Percentiles rank a stretch among this genome's conserved stretches.
Evolutionary conservation across 1,140 invertebrate genomes (phyloP).

Genomic region (Conopomorpha cramerella): DNA sequence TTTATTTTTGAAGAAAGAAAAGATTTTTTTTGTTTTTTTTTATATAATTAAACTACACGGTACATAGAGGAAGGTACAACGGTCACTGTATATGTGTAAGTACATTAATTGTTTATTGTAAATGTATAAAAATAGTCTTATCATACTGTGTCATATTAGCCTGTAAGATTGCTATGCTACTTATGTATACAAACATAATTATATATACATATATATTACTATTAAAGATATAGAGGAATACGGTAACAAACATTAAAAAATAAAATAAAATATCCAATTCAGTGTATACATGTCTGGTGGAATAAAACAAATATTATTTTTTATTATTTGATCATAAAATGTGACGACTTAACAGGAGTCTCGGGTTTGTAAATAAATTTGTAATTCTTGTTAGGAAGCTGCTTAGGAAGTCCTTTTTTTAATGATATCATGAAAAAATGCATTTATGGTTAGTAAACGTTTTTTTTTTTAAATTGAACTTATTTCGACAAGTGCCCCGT

Average conservation of each 20-base stretch:
- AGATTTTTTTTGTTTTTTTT: slow-evolving; percentile 3
- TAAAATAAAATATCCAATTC: slow-evolving; percentile 4
- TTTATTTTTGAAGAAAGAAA: too few species aligned
- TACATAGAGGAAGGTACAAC: background rate
- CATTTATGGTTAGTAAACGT: too few species aligned
- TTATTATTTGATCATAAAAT: too few species aligned
- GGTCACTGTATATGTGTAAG: slow-evolving; percentile 42
- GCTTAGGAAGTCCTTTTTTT: slow-evolving; percentile 35
- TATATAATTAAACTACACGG: background rate
- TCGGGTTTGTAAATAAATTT: slow-evolving; percentile 47
- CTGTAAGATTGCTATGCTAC: slow-evolving; percentile 52
- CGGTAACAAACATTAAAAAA: slow-evolving; percentile 23
- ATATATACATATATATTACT: slow-evolving; percentile 48
- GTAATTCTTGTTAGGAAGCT: slow-evolving; percentile 27
- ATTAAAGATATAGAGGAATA: slow-evolving; percentile 48
- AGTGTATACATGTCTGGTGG: too few species aligned
- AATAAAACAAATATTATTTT: too few species aligned
- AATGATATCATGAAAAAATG: too few species aligned
- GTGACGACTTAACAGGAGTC: too few species aligned
- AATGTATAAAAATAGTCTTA: slow-evolving; percentile 47
- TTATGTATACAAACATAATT: slow-evolving; percentile 51
- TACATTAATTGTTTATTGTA: slow-evolving; percentile 38
- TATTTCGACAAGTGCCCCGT: slow-evolving; percentile 25
- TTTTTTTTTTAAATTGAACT: too few species aligned
- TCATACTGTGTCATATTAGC: slow-evolving; percentile 58